phyloP scores from a whole-genome alignment of 2,113 vertebrate species.

The Pomatorhinus ruficollis region DNA sequence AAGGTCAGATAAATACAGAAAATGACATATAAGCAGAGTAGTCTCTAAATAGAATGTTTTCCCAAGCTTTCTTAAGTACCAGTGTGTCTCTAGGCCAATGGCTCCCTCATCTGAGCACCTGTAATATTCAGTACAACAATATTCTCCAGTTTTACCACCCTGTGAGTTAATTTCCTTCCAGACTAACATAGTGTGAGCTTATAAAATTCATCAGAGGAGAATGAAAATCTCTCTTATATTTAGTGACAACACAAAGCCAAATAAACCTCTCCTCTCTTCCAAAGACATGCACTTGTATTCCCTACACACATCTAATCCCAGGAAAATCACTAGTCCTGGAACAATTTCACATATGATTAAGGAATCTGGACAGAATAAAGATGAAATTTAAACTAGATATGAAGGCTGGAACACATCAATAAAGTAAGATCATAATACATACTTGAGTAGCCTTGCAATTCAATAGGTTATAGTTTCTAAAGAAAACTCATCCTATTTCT shows the following conservation, averaged over 20 bases:
- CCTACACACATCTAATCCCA: too few relatives aligned
- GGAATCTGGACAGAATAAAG: not conserved
- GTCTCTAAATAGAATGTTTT: constrained; percentile 53
- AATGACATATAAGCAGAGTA: constrained; percentile 42
- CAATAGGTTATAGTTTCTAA: not conserved
- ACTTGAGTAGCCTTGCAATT: not conserved
- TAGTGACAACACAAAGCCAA: not conserved
- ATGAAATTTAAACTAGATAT: not conserved
- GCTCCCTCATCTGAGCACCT: constrained; percentile 55
- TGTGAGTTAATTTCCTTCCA: not conserved
- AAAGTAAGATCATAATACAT: not conserved
- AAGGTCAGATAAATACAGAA: constrained; percentile 72
- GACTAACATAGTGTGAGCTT: not conserved
- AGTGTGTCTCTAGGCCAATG: constrained; percentile 8
- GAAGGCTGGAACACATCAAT: not conserved
- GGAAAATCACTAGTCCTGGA: not conserved
- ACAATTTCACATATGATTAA: not conserved
- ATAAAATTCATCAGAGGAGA: not conserved
- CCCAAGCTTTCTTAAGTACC: not conserved
- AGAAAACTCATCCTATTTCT: not conserved
- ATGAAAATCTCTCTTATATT: not conserved
- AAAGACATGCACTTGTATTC: not conserved
- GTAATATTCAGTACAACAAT: not conserved
- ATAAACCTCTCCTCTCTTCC: not conserved
- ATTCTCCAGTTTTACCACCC: not conserved